Percentiles rank a stretch among this genome's conserved stretches.
Conservation (phyloP, 1,140 invertebrate genomes). For the Elysia chlorotica region DNA sequence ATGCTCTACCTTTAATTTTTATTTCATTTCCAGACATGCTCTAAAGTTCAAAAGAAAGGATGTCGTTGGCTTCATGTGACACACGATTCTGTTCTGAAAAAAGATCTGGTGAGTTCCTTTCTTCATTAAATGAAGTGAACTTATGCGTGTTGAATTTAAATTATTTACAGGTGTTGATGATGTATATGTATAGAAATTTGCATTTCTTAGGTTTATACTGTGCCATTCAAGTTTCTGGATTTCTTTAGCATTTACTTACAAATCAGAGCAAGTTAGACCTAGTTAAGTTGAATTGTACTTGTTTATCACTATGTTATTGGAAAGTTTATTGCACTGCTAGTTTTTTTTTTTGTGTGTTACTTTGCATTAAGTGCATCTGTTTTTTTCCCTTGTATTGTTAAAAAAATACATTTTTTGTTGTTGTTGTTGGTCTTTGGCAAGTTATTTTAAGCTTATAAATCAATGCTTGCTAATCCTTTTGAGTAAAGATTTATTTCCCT, state of each 20-base stretch:
- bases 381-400: not conserved
- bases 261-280: too few relatives aligned
- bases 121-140: not conserved
- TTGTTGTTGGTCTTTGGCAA: not conserved
- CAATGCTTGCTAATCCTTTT: too few relatives aligned
- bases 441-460: not conserved
- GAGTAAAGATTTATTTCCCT: not conserved
- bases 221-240: not conserved
- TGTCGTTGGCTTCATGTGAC: not conserved
- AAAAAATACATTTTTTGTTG: not conserved
- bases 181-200: not conserved
- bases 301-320: too few relatives aligned
- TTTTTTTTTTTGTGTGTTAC: too few relatives aligned
- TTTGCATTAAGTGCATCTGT: not conserved
- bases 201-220: not conserved
- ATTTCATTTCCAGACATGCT: not conserved
- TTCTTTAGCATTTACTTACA: too few relatives aligned
- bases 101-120: not conserved
- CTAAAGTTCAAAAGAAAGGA: not conserved
- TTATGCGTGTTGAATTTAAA: not conserved
- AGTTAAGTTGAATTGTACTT: too few relatives aligned
- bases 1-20: too few relatives aligned
- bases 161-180: not conserved
- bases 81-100: not conserved
- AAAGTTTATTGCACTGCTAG: too few relatives aligned